Evolutionary conservation across 2,888 invertebrate species (phyloP), one percentile per base, ranked within the genome.

Genomic region (Epinotia nisella): DNA sequence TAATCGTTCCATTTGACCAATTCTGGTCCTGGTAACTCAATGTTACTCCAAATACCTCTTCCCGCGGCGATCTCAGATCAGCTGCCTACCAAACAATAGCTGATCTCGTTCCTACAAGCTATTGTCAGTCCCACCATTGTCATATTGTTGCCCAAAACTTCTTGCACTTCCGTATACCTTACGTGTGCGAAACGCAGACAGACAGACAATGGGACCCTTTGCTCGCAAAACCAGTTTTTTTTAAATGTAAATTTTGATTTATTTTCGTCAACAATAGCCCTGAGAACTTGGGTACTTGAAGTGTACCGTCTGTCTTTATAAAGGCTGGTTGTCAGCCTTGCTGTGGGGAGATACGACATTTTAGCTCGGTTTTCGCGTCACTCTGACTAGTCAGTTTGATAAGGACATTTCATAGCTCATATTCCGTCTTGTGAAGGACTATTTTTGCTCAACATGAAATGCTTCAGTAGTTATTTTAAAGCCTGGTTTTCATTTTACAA

Each of bases 201-300:
- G 51, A 58, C 60, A 45, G 56, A 75, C 75, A 75, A 75, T 71
- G 15, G 65, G 45, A 61, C 75, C 75, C 69, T 71, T 71, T 69
- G 41, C 64, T 39, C 35, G 69, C 71, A 5, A 70, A 71, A 73
- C 75, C 66, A 67, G 73, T 75, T 75, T 75, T 75, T n/a, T 61
- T 73, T 68, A 51, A 35, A 75, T 73, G 73, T 75, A 69, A 75
- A 75, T 75, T 66, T 70, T 73, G 75, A 75, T 75, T 75, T 75
- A 75, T 75, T 68, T 62, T 68, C 41, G 73, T 64, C 75, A 73
- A 75, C 75, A 75, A 75, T 73, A 59, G 53, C 35, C 67, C 17
- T 75, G 75, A 73, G 75, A 75, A 75, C 66, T 64, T 53, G 60
- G 60, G 59, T 13, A 39, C 49, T 21, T 53, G 39, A 62, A 60